Conservation (phyloP, 2,888 invertebrate genomes). For the Lasioglossum oenotherae region DNA sequence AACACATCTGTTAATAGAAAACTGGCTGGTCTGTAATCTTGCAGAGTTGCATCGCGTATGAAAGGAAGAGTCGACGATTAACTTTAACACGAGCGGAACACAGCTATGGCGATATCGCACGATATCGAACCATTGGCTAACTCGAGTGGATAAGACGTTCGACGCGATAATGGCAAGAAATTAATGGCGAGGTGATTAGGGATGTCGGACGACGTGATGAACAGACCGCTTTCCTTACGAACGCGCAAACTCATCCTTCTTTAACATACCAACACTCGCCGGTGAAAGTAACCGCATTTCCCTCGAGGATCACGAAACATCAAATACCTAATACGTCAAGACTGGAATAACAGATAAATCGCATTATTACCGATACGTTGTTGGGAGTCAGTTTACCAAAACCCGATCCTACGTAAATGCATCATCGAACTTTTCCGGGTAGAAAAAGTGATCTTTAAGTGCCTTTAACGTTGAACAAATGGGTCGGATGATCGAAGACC, state of each 20-base stretch:
- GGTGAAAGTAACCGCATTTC: constrained; percentile 25
- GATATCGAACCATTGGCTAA: constrained; percentile 55
- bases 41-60: constrained; percentile 18
- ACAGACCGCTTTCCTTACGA: constrained; percentile 70
- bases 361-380: too few species aligned
- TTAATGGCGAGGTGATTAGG: constrained; percentile 59
- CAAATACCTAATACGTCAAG: neutral
- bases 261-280: constrained; percentile 35
- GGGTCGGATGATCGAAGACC: neutral
- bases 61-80: constrained; percentile 32
- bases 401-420: neutral
- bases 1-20: neutral
- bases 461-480: neutral
- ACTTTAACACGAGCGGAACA: constrained; percentile 16
- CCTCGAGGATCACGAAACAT: neutral
- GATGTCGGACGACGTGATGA: constrained; percentile 54
- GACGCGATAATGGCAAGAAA: constrained; percentile 64
- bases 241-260: constrained; percentile 61
- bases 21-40: neutral
- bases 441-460: neutral
- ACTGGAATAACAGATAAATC: neutral
- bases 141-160: constrained; percentile 59
- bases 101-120: constrained; percentile 15
- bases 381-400: too few species aligned
- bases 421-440: neutral